Conservation (phyloP, 2,797 vertebrate genomes). For the Cirrhinus mrigala region DNA sequence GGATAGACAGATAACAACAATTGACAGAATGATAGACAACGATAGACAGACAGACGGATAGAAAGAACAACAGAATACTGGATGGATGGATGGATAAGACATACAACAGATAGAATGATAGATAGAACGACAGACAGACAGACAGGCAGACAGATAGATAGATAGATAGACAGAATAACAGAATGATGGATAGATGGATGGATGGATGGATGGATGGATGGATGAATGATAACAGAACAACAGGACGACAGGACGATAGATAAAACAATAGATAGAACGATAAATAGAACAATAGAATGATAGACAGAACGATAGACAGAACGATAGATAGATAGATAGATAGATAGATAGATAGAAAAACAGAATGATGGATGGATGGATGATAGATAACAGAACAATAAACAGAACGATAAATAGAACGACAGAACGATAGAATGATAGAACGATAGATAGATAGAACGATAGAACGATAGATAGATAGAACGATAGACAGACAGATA, state of each 20-base stretch:
- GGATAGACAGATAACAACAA: neutral
- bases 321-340: neutral
- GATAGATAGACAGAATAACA: neutral
- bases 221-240: no score
- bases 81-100: fast-evolving
- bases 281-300: neutral
- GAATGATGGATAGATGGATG: neutral
- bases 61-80: neutral
- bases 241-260: no score
- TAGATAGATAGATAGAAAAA: neutral
- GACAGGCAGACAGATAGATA: neutral
- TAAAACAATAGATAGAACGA: neutral
- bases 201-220: neutral
- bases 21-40: neutral
- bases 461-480: neutral
- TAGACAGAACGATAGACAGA: neutral
- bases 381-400: neutral
- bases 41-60: neutral
- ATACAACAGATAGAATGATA: neutral
- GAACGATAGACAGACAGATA: neutral
- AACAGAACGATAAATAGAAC: neutral
- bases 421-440: neutral
- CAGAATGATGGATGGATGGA: neutral
- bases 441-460: neutral
- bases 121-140: neutral